phyloP scores from a whole-genome alignment of 1,140 invertebrate species.

The Pogonomyrmex californicus region DNA sequence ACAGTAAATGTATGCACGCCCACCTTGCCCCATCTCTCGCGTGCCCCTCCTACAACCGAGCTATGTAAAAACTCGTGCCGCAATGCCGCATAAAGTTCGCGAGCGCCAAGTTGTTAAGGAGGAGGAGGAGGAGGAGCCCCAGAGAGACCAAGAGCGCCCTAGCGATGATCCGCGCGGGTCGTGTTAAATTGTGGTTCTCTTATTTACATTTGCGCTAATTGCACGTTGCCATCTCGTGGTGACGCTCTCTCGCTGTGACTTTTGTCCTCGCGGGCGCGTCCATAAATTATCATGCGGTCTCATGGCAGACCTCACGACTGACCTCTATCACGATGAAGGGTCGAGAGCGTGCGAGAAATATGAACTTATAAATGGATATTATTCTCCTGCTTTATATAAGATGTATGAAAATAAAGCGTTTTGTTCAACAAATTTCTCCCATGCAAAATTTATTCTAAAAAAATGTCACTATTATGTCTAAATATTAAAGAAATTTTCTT shows the following conservation, averaged over 20 bases:
- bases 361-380: constrained; percentile 14
- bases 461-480: background rate
- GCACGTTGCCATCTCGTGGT: constrained; percentile 47
- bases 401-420: background rate
- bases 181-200: constrained; percentile 68
- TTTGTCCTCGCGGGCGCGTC: constrained; percentile 56
- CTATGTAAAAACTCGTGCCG: constrained; percentile 50
- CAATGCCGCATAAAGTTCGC: constrained; percentile 64
- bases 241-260: constrained; percentile 35
- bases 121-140: constrained; percentile 45
- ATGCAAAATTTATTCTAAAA: background rate
- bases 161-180: constrained; percentile 38
- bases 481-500: background rate
- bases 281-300: constrained; percentile 61
- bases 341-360: constrained; percentile 46
- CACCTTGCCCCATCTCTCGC: constrained; percentile 60
- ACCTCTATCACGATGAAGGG: constrained; percentile 26
- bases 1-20: constrained; percentile 75
- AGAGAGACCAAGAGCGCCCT: background rate
- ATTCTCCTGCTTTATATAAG: background rate
- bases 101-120: constrained; percentile 63
- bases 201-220: constrained; percentile 74
- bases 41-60: constrained; percentile 31
- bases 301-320: constrained; percentile 7
- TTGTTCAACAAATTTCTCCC: background rate